Evolutionary conservation across 1,140 invertebrate species (phyloP), one percentile per base, ranked within the genome.

Genomic region (Anastrepha obliqua): DNA sequence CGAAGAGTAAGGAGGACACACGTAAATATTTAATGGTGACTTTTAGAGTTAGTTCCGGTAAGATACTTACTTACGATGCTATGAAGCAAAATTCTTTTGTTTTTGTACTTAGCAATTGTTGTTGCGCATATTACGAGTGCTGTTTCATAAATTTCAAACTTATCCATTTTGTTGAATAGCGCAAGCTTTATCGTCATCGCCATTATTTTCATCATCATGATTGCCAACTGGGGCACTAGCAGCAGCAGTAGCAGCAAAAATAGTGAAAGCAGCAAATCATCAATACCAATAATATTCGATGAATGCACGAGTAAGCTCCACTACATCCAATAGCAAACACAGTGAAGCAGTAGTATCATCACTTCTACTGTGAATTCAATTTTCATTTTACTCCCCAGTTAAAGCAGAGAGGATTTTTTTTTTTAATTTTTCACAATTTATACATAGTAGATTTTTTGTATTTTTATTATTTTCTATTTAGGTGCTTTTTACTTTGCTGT

Each of bases 21-120:
- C 29, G 85, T 86, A 86, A 86, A 86, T 86, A 86, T 86, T 86
- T 86, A 86, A 86, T 86, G 85, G 59, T 86, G 85, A 86, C 85
- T 86, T 86, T 86, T 86, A 60, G 85, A 86, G 85, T 42, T 86
- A 86, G 60, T 86, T 86, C 85, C 85, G 85, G 55, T 86, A 86
- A 86, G 85, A 15, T 62, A 86, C 55, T 86, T 62, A 59, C 85
- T 86, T 60, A 59, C 59, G 15, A 3, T 86, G 47, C 29, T 11
- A 29, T 59, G 1, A 39, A 20, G 55, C 13, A 17, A 44, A 13
- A 17, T 74, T 2, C 15, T 74, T 4, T 70, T 85, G n/a, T 39
- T 58, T 47, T 58, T 85, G 20, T 59, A 29, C n/a, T 13, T 39
- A 17, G 4, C 9, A 9, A 17, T 60, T 86, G 20, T 86, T 86